Evolutionary conservation across 2,113 vertebrate genomes (phyloP).

Genomic region (Ammodytes marinus): DNA sequence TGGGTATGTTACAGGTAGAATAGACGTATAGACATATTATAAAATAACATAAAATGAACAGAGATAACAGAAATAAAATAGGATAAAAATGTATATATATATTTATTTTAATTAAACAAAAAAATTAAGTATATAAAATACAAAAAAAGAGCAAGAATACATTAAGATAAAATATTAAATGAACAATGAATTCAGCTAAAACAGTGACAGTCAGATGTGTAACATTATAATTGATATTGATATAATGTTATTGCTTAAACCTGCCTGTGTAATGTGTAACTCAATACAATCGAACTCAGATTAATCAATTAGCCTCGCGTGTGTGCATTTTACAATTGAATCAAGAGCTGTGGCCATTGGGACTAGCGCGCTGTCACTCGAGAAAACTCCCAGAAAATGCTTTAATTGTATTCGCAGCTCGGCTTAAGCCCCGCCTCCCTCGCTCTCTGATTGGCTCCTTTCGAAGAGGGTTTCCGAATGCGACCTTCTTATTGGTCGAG

Average conservation of each 20-base stretch:
- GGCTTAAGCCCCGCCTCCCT: constrained; percentile 62
- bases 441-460: constrained; percentile 53
- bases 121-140: too few relatives aligned
- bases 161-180: too few relatives aligned
- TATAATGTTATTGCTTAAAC: background rate
- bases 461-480: constrained; percentile 58
- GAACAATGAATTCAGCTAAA: too few relatives aligned
- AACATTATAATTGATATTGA: too few relatives aligned
- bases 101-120: too few relatives aligned
- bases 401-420: constrained; percentile 81
- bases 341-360: constrained; percentile 72
- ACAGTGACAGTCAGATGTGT: too few relatives aligned
- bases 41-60: too few relatives aligned
- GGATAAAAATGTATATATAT: too few relatives aligned
- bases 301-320: constrained; percentile 74
- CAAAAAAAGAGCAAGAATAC: too few relatives aligned
- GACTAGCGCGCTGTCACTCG: constrained; percentile 78
- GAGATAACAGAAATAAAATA: too few relatives aligned
- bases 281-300: constrained; percentile 31
- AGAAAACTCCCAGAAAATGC: constrained; percentile 73
- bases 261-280: background rate
- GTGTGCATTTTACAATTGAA: constrained; percentile 81
- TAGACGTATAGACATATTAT: too few relatives aligned
- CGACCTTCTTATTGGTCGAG: constrained; percentile 75
- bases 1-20: too few relatives aligned